These are phyloP conservation scores for Mastigias papua DNA, from an alignment of 30 jellyfish, hydroid and myxozoan genomes.

Conservation along the genomic window DNA sequence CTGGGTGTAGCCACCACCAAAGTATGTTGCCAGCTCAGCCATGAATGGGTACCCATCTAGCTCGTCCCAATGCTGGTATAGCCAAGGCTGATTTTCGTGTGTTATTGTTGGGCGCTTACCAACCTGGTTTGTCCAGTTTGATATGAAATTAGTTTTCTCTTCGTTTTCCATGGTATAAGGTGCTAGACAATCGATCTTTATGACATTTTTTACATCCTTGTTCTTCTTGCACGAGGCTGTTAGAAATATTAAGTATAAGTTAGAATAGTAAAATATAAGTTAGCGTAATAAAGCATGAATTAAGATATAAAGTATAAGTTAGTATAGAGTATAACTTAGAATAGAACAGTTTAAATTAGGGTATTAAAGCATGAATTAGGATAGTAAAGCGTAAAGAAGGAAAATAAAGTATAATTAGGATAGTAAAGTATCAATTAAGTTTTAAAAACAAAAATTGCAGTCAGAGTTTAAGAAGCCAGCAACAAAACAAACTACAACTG, in stretches of 20 bases:
- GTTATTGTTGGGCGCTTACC: conserved; percentile 57
- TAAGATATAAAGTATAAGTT: too few relatives aligned
- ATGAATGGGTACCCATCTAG: conserved; percentile 96
- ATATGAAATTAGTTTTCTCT: conserved; percentile 46
- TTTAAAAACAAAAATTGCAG: too few relatives aligned
- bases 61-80: conserved; percentile 88
- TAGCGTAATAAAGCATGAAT: not conserved
- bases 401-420: too few relatives aligned
- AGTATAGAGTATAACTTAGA: too few relatives aligned
- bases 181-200: conserved; percentile 83
- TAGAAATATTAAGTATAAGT: too few relatives aligned
- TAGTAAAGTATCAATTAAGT: too few relatives aligned
- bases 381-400: too few relatives aligned
- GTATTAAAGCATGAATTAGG: too few relatives aligned
- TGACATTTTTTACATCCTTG: conserved; percentile 43
- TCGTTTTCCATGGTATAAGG: conserved; percentile 68
- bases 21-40: conserved; percentile 93
- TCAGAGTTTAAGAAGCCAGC: too few relatives aligned
- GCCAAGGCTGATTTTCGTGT: conserved; percentile 86
- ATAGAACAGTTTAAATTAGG: too few relatives aligned
- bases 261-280: too few relatives aligned
- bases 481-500: too few relatives aligned
- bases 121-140: conserved; percentile 78
- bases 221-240: conserved; percentile 84
- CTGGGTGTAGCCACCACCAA: conserved; percentile 96